A percentile compares a stretch with the other conserved stretches of the same genome.
Evolutionary conservation across 2,113 vertebrate species (phyloP).

Genomic region (Pholis gunnellus): DNA sequence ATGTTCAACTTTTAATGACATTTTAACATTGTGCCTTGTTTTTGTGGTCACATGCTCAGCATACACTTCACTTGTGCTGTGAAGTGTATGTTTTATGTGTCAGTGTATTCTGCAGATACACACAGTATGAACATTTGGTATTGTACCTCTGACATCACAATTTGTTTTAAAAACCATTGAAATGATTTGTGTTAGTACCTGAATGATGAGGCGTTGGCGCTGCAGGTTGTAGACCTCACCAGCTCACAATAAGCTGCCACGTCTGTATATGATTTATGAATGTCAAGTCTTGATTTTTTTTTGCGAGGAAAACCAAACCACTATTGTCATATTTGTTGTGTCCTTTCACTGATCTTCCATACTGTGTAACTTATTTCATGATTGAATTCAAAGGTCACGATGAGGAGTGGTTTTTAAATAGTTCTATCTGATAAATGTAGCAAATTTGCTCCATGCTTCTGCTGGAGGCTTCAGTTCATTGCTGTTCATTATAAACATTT

Average conservation of each 20-base stretch:
- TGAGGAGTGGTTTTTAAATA: neutral
- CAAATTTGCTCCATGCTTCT: constrained; percentile 1
- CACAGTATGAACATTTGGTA: neutral
- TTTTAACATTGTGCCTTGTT: constrained; percentile 60
- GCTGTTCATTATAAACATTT: neutral
- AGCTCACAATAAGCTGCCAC: neutral
- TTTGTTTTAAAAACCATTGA: neutral
- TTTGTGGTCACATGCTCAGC: neutral
- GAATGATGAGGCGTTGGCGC: constrained; percentile 12
- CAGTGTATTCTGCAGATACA: neutral
- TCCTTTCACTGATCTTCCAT: neutral
- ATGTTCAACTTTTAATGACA: neutral
- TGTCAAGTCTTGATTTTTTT: neutral
- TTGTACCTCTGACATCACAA: constrained; percentile 33
- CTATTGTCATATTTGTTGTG: neutral
- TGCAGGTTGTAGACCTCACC: neutral
- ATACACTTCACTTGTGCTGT: neutral
- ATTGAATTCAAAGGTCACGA: constrained; percentile 16
- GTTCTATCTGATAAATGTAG: neutral
- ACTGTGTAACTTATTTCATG: neutral
- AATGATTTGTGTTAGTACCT: neutral
- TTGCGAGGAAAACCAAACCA: constrained; percentile 9
- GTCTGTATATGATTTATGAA: constrained; percentile 6
- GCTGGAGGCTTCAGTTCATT: neutral
- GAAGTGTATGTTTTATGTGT: neutral